Percentiles rank a stretch among this genome's conserved stretches.
Conservation (phyloP, 2,797 vertebrate species). For the Streptopelia turtur region DNA sequence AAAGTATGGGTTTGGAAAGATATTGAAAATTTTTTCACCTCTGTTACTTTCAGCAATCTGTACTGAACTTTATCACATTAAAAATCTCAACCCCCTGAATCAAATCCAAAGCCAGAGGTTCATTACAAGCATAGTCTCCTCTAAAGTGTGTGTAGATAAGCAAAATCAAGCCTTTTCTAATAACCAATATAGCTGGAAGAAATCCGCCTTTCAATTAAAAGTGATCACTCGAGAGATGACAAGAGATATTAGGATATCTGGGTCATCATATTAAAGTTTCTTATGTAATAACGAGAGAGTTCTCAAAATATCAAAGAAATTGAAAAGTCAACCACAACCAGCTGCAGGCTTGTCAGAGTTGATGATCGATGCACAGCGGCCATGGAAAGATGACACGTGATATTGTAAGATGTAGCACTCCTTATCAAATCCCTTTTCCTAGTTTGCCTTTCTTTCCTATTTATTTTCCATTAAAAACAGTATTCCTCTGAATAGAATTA, state of each 20-base stretch:
- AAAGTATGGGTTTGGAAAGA: not conserved
- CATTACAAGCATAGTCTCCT: not conserved
- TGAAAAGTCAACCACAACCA: not conserved
- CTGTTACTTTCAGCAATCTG: not conserved
- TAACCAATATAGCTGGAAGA: not conserved
- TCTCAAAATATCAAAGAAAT: not conserved
- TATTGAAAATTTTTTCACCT: not conserved
- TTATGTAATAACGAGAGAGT: not conserved
- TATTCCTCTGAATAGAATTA: not conserved
- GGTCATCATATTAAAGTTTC: not conserved
- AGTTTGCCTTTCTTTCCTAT: not conserved
- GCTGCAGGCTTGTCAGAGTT: not conserved
- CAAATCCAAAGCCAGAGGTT: not conserved
- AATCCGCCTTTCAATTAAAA: not conserved
- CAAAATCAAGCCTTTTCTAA: not conserved
- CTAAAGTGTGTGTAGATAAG: not conserved
- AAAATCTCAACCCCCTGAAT: not conserved
- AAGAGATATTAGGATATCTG: not conserved
- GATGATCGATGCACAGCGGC: not conserved
- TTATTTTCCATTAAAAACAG: not conserved
- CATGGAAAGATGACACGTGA: not conserved
- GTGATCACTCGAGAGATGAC: not conserved
- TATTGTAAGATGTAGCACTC: not conserved
- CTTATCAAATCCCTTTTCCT: not conserved
- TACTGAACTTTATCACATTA: not conserved